These are phyloP conservation scores for Barbus barbus DNA, from an alignment of 2,113 vertebrate genomes.

Conservation along the genomic window DNA sequence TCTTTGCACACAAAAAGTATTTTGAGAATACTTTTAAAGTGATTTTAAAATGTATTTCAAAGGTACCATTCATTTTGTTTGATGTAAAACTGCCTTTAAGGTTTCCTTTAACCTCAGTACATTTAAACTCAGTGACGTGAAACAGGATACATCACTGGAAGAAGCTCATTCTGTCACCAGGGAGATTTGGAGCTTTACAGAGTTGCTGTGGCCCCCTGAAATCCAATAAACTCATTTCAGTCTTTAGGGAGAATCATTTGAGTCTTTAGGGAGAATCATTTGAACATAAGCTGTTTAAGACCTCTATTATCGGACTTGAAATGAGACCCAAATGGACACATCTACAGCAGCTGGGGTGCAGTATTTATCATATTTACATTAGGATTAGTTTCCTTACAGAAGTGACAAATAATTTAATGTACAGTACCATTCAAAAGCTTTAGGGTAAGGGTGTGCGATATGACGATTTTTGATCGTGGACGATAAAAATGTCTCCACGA, in stretches of 20 bases:
- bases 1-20: no score
- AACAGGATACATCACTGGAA: no score
- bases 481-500: no score
- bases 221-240: conserved; percentile 22
- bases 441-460: no score
- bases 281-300: conserved; percentile 41
- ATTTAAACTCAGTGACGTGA: not conserved
- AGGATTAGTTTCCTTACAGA: not conserved
- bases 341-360: not conserved
- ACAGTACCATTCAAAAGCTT: not conserved
- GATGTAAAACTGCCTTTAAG: no score
- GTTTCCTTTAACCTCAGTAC: not conserved
- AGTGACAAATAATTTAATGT: not conserved
- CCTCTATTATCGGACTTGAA: conserved; percentile 26
- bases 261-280: not conserved
- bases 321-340: conserved; percentile 2
- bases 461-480: no score
- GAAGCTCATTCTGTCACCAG: no score
- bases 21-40: no score
- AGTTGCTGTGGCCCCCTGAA: not conserved
- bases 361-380: not conserved
- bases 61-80: no score
- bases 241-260: not conserved
- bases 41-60: no score
- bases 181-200: conserved; percentile 22